Evolutionary conservation across 2,797 vertebrate species (phyloP).

Genomic region (Urosaurus nigricauda): DNA sequence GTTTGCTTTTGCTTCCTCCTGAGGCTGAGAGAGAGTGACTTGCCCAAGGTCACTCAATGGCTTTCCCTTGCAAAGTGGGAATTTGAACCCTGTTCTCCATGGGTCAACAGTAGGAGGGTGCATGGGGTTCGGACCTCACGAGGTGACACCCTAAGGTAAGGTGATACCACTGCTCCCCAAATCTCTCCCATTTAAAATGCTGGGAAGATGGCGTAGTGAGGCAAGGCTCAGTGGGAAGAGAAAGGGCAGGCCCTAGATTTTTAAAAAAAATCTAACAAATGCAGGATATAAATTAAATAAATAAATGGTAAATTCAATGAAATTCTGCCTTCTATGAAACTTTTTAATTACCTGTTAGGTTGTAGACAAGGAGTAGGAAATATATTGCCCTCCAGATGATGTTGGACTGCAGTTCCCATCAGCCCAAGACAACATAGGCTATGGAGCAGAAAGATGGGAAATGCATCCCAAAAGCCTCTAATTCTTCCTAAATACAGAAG

Average conservation of each 20-base stretch:
- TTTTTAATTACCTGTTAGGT: background rate
- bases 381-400: background rate
- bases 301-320: background rate
- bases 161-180: too few relatives aligned
- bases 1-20: background rate
- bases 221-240: too few relatives aligned
- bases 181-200: too few relatives aligned
- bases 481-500: background rate
- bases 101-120: too few relatives aligned
- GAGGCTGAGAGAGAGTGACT: background rate
- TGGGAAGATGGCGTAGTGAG: too few relatives aligned
- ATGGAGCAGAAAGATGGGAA: background rate
- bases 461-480: background rate
- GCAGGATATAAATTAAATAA: background rate
- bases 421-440: background rate
- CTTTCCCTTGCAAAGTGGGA: background rate
- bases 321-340: background rate
- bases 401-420: background rate
- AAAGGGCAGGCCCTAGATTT: too few relatives aligned
- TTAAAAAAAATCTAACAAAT: background rate
- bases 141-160: too few relatives aligned
- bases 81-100: background rate
- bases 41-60: background rate
- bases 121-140: too few relatives aligned
- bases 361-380: background rate